These are phyloP conservation scores for Cephalotes varians DNA, from an alignment of 2,888 invertebrate species.

Conservation along the genomic window DNA sequence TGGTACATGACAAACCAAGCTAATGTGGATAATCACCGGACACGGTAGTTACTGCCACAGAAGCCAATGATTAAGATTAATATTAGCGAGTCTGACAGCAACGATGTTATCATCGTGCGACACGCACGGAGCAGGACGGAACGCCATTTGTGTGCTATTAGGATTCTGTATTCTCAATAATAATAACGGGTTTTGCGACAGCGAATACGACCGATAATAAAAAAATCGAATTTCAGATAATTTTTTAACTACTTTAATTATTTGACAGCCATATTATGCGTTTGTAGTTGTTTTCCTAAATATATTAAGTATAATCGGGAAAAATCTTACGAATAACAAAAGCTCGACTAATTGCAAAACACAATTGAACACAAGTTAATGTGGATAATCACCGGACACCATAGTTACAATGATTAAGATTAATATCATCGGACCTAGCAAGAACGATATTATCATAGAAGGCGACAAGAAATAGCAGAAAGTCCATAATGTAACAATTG, in stretches of 20 bases:
- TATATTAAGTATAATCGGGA: background rate
- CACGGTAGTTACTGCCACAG: slow-evolving; percentile 51
- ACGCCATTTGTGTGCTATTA: slow-evolving; percentile 42
- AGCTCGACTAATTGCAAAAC: background rate
- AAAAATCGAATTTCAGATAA: background rate
- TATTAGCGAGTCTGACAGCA: slow-evolving; percentile 54
- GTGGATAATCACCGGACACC: slow-evolving; percentile 3
- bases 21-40: slow-evolving; percentile 56
- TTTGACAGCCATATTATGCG: background rate
- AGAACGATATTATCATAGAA: slow-evolving; percentile 20
- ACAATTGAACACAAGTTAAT: background rate
- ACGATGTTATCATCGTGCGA: slow-evolving; percentile 51
- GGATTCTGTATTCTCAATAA: slow-evolving; percentile 16
- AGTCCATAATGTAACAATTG: background rate
- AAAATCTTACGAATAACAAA: background rate
- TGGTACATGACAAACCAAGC: slow-evolving; percentile 49
- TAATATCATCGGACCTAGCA: slow-evolving; percentile 5
- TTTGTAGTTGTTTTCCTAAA: background rate
- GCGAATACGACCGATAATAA: background rate
- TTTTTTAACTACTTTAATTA: slow-evolving; percentile 6
- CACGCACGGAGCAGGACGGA: slow-evolving; percentile 42
- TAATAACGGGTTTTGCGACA: background rate
- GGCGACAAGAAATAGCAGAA: background rate
- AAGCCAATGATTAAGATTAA: slow-evolving; percentile 56
- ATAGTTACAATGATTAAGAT: slow-evolving; percentile 16